Conservation (phyloP, 2,888 invertebrate species). For the Dexiosoma caninum region DNA sequence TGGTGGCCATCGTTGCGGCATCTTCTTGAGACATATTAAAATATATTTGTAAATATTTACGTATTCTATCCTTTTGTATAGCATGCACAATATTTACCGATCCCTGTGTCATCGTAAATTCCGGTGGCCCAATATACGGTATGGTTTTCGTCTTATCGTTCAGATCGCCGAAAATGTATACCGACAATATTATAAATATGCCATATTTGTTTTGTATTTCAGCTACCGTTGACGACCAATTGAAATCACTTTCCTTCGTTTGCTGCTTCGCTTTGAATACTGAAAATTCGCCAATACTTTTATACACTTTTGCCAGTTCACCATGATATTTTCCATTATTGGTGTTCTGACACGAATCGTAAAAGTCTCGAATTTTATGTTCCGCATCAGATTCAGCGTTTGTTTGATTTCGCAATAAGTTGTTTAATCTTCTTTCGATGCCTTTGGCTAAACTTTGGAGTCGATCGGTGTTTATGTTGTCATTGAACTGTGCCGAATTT, state of each 20-base stretch:
- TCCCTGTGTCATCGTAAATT: conserved; percentile 1
- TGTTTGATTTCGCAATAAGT: conserved; percentile 58
- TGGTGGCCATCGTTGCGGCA: conserved; percentile 64
- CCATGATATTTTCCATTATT: conserved; percentile 66
- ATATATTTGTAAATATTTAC: conserved; percentile 63
- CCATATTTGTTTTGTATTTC: conserved; percentile 70
- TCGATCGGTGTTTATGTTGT: conserved; percentile 66
- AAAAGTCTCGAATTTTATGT: conserved; percentile 70
- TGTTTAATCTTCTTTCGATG: conserved; percentile 67
- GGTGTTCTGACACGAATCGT: conserved; percentile 67
- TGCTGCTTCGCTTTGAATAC: conserved; percentile 18
- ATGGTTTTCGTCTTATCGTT: conserved; percentile 67
- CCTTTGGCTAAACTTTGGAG: conserved; percentile 67
- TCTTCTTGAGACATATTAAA: conserved; percentile 64
- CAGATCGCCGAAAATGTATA: conserved; percentile 69
- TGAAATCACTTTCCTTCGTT: conserved; percentile 66
- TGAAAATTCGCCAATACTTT: conserved; percentile 70
- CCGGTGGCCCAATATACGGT: conserved; percentile 69
- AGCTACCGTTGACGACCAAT: conserved; percentile 71
- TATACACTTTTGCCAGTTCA: conserved; percentile 64
- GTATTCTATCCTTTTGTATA: conserved; percentile 30
- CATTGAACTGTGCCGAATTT: conserved; percentile 70
- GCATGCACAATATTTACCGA: conserved; percentile 48
- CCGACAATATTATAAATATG: conserved; percentile 68
- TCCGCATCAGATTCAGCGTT: conserved; percentile 58